Conservation (phyloP, 2,113 vertebrate species). For the Ahaetulla prasina region DNA sequence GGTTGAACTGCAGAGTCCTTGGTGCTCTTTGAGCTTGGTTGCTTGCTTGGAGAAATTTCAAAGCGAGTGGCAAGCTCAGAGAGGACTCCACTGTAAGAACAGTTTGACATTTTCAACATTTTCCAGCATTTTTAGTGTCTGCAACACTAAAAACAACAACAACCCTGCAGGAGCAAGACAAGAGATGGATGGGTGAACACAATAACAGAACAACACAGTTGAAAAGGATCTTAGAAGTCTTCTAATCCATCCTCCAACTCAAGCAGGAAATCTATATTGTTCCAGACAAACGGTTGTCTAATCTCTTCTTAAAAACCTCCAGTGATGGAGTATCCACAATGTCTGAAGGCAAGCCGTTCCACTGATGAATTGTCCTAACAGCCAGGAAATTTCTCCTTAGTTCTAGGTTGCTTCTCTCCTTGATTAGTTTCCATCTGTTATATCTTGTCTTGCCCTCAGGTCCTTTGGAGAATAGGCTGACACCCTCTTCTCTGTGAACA, state of each 20-base stretch:
- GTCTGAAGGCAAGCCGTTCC: too few species aligned
- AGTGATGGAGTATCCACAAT: neutral
- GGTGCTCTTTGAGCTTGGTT: neutral
- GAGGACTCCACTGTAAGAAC: neutral
- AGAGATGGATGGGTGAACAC: neutral
- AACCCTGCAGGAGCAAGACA: neutral
- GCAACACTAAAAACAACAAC: neutral
- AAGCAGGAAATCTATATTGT: neutral
- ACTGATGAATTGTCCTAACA: neutral
- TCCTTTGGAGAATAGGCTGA: neutral
- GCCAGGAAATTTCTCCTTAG: neutral
- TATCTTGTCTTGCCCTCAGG: neutral
- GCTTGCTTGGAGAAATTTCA: neutral
- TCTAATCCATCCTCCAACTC: neutral
- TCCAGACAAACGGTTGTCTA: neutral
- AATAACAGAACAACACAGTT: neutral
- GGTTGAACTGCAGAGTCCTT: neutral
- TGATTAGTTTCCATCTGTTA: neutral
- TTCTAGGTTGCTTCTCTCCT: neutral
- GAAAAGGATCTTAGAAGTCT: neutral
- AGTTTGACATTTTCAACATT: neutral
- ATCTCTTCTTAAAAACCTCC: neutral
- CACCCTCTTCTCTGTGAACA: neutral
- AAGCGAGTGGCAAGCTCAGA: neutral
- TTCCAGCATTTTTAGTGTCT: too few species aligned